Conservation (phyloP, 2,113 vertebrate genomes). For the Eretmochelys imbricata region DNA sequence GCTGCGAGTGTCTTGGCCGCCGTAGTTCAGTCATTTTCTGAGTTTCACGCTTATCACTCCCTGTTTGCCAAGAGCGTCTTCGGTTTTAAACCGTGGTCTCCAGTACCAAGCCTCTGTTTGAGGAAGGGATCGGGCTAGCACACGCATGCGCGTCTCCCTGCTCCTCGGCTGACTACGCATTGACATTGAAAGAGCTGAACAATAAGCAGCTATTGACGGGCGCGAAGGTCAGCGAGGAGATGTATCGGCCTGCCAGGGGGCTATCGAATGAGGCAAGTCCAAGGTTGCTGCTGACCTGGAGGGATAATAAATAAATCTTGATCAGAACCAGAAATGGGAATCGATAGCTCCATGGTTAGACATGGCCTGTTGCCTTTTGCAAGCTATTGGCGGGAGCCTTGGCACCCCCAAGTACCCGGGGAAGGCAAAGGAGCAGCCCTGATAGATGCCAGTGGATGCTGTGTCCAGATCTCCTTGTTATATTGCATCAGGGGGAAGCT, state of each 20-base stretch:
- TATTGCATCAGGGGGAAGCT: accelerated
- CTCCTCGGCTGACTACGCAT: accelerated
- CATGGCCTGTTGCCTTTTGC: background rate
- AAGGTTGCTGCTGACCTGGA: conserved; percentile 68
- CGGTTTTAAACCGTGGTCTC: conserved; percentile 15
- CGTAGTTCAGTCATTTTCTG: background rate
- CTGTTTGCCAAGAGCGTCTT: background rate
- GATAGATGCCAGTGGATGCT: background rate
- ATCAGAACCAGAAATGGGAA: conserved; percentile 59
- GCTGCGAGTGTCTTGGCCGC: background rate
- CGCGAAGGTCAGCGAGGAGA: conserved; percentile 15
- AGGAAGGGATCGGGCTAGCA: background rate
- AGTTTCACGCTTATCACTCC: background rate
- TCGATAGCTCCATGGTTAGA: conserved; percentile 1
- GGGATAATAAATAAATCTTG: conserved; percentile 62
- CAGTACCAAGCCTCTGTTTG: conserved; percentile 20
- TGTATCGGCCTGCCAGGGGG: conserved; percentile 47
- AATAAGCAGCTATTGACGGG: conserved; percentile 32
- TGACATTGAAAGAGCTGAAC: background rate
- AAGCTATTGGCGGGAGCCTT: background rate
- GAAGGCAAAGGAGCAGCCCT: background rate
- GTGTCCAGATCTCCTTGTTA: accelerated
- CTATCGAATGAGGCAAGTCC: conserved; percentile 40
- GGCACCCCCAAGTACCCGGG: background rate
- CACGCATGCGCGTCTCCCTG: accelerated